A percentile compares a stretch with the other conserved stretches of the same genome.
These are phyloP conservation scores for Turritopsis dohrnii DNA, from an alignment of 30 jellyfish, hydroid and myxozoan genomes.

Conservation along the genomic window DNA sequence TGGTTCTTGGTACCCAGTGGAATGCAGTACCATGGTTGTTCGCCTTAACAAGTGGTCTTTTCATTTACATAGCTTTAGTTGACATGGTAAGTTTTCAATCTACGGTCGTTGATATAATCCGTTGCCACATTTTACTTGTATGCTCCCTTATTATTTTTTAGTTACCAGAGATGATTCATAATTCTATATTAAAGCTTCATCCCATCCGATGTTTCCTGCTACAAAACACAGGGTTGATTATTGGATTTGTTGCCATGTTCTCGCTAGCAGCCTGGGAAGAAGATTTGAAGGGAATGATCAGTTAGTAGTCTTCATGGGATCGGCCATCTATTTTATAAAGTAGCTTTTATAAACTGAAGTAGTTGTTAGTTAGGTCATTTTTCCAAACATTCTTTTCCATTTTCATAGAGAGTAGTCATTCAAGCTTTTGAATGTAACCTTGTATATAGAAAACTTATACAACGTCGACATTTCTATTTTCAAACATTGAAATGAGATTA, in stretches of 20 bases:
- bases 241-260: conserved; percentile 79
- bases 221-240: conserved; percentile 48
- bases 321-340: neutral
- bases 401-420: too few relatives aligned
- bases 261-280: conserved; percentile 78
- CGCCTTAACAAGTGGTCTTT: conserved; percentile 74
- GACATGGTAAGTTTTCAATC: conserved; percentile 48
- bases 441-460: too few relatives aligned
- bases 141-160: conserved; percentile 6
- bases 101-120: neutral
- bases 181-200: conserved; percentile 49
- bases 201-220: conserved; percentile 35
- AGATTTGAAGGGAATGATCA: conserved; percentile 32
- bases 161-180: conserved; percentile 93
- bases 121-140: neutral
- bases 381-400: too few relatives aligned
- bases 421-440: too few relatives aligned
- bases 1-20: conserved; percentile 62
- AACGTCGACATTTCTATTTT: too few relatives aligned
- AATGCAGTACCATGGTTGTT: conserved; percentile 76
- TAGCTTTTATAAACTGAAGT: too few relatives aligned
- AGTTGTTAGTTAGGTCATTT: too few relatives aligned
- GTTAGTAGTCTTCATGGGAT: neutral
- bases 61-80: conserved; percentile 72
- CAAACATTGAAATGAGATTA: too few relatives aligned